Conservation (phyloP, 2,797 vertebrate genomes). For the Fringilla coelebs region DNA sequence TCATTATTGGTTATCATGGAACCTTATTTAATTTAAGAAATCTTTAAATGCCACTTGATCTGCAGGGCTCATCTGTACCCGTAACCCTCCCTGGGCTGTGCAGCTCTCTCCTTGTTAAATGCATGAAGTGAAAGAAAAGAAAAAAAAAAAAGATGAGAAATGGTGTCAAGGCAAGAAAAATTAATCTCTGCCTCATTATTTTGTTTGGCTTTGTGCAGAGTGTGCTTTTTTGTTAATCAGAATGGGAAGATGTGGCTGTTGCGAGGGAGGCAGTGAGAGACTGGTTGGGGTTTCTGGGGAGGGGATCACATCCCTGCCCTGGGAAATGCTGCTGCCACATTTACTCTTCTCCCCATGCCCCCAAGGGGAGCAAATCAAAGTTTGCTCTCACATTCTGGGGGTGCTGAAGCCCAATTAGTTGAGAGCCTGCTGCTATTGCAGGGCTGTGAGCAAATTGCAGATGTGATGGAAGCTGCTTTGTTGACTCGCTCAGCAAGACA, state of each 20-base stretch:
- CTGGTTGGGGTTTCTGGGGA: neutral
- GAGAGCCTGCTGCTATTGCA: neutral
- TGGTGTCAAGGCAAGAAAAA: neutral
- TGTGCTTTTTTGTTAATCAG: neutral
- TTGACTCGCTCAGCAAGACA: neutral
- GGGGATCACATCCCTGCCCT: neutral
- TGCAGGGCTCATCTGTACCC: neutral
- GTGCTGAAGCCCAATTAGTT: neutral
- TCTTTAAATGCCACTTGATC: constrained; percentile 43
- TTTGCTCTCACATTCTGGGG: neutral
- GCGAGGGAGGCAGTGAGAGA: neutral
- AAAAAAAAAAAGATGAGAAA: neutral
- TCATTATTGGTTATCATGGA: constrained; percentile 42
- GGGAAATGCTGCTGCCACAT: neutral
- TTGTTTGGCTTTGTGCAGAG: neutral
- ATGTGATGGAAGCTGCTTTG: neutral
- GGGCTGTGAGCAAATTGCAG: neutral
- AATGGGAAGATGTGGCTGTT: neutral
- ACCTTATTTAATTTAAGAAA: constrained; percentile 41
- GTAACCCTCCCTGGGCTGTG: neutral
- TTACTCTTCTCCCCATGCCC: neutral
- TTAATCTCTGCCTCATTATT: neutral
- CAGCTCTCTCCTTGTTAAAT: neutral
- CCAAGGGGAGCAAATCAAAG: neutral
- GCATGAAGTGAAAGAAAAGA: neutral